Percentiles rank a stretch among this genome's conserved stretches.
These are phyloP conservation scores for Myopa tessellatipennis DNA, from an alignment of 2,888 invertebrate genomes.

Conservation along the genomic window DNA sequence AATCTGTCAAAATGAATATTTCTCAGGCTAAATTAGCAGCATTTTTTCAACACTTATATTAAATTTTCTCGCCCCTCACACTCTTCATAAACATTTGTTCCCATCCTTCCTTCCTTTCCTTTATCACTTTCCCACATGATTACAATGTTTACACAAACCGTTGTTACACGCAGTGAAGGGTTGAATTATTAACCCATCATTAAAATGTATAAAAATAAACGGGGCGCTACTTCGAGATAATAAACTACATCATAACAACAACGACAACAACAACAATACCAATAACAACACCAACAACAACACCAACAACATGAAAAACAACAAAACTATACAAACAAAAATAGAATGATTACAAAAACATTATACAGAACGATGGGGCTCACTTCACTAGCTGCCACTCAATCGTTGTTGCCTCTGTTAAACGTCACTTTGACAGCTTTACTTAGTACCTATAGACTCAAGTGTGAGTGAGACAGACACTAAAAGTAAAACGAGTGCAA, in stretches of 20 bases:
- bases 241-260: neutral
- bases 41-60: too few species aligned
- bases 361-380: neutral
- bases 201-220: neutral
- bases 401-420: constrained; percentile 9
- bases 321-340: neutral
- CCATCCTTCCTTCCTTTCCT: too few species aligned
- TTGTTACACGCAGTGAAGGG: neutral
- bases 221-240: neutral
- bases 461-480: neutral
- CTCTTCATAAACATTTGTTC: too few species aligned
- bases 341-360: neutral
- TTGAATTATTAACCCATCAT: neutral
- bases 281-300: too few species aligned
- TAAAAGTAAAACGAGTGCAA: neutral
- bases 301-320: too few species aligned
- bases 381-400: constrained; percentile 6
- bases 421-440: constrained; percentile 21
- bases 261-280: neutral
- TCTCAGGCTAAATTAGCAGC: too few species aligned
- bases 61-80: too few species aligned
- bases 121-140: too few species aligned
- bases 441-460: neutral
- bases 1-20: too few species aligned
- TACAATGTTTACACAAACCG: neutral